Percentiles rank a stretch among this genome's conserved stretches.
These are phyloP conservation scores for Muraenolepis orangiensis DNA, from an alignment of 2,797 vertebrate genomes.

Conservation along the genomic window DNA sequence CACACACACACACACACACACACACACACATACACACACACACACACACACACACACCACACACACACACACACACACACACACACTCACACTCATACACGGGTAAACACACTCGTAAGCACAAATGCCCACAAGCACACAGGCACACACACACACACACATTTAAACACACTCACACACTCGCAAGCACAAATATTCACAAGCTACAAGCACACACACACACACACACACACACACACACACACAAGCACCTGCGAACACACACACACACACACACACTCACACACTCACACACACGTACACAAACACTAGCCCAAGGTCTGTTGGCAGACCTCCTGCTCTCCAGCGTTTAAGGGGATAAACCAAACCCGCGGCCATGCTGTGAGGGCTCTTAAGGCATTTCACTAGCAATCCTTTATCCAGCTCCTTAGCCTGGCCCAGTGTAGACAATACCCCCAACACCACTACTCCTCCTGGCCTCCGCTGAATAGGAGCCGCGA, in stretches of 20 bases:
- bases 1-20: conserved; percentile 8
- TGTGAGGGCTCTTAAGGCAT: background rate
- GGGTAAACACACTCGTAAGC: too few species aligned
- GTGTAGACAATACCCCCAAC: background rate
- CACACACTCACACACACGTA: background rate
- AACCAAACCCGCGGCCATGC: background rate
- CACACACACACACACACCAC: conserved; percentile 1
- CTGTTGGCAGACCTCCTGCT: conserved; percentile 5
- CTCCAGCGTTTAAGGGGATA: conserved; percentile 26
- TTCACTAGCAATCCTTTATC: background rate
- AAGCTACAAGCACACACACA: too few species aligned
- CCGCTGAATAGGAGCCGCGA: too few species aligned
- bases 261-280: too few species aligned
- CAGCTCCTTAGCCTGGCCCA: background rate
- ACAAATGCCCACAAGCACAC: background rate
- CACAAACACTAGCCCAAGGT: background rate
- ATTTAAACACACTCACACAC: background rate
- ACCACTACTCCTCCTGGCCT: background rate
- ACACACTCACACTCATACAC: too few species aligned
- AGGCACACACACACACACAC: background rate
- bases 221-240: too few species aligned
- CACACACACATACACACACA: conserved; percentile 2
- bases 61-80: background rate
- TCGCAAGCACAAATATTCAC: background rate
- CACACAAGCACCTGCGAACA: too few species aligned